Base-by-base conservation (phyloP, 1,140 invertebrate genomes). In the Centruroides vittatus region DNA sequence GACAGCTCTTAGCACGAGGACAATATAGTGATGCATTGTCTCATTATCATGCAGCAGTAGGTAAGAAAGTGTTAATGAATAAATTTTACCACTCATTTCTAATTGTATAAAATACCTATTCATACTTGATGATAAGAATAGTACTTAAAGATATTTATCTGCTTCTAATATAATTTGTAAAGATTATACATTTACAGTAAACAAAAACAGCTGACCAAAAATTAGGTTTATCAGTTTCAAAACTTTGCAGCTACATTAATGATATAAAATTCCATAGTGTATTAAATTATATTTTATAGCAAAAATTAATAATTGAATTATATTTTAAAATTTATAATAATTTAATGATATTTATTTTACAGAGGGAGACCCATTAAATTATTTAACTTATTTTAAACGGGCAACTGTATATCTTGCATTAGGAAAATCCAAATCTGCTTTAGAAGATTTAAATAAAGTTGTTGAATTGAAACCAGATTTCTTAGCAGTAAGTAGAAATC, bases 41-140 rank as follows among this genome's bases (percentile, higher is more conserved):
- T 55, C 94, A 99, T 73, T 99, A 96, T 78, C 95, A 99, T 82
- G 88, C 90, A 60, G 97, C 96, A 67, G 89, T 99, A 70, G 93
- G 92, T 95, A 75, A 80, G 85, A 77, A 41, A 35, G 11, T 13
- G n/a, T 56, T 47, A 5, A 36, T 23, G 51, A 10, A 46, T 9
- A 34, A 11, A 58, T 55, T n/a, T 48, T 66, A 35, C n/a, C 12
- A 13, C 9, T 10, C 46, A 60, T 35, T 36, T 51, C 4, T 53
- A 47, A 61, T 56, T 46, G 1, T 61, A 35, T 36, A 6, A 59
- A 12, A 46, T 3, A 55, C 56, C 23, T 13, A 10, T 67, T 23
- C 23, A 23, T 23, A 23, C 23, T 23, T 23, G 23, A 23, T 23
- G 23, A 23, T 23, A 23, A 23, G 23, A 23, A 23, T 23, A 23